A percentile compares a stretch with the other conserved stretches of the same genome.
Conservation (phyloP, 2,888 invertebrate species). For the Meteorus colon region DNA sequence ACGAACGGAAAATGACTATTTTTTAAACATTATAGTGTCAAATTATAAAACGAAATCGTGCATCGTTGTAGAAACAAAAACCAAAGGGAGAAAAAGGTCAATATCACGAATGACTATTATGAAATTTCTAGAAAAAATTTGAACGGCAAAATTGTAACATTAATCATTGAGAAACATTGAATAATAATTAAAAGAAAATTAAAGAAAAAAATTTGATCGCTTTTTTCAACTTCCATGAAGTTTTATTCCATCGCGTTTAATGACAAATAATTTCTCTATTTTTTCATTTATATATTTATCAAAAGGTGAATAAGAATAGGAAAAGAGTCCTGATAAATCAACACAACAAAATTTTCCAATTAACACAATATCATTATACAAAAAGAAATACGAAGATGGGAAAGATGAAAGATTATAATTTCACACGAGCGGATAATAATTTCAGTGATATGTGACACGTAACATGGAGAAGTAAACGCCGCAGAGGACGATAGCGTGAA, state of each 20-base stretch:
- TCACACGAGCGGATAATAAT: background rate
- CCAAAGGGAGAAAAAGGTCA: background rate
- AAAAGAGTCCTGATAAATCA: background rate
- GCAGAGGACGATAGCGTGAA: constrained; percentile 22
- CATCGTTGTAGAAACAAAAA: background rate
- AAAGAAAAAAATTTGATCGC: constrained; percentile 51
- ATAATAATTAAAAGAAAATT: background rate
- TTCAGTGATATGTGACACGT: background rate
- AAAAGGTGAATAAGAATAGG: constrained; percentile 11
- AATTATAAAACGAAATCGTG: constrained; percentile 54
- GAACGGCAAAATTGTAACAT: background rate
- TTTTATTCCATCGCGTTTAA: constrained; percentile 49
- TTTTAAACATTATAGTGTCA: constrained; percentile 67
- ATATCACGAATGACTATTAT: background rate
- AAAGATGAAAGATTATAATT: constrained; percentile 40
- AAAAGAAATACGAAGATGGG: constrained; percentile 5
- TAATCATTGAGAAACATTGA: constrained; percentile 49
- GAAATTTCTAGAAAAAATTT: constrained; percentile 16
- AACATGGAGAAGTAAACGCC: constrained; percentile 18
- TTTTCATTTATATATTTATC: constrained; percentile 21
- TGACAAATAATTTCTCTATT: constrained; percentile 10
- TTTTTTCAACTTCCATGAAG: constrained; percentile 64
- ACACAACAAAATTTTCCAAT: constrained; percentile 12
- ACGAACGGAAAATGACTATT: constrained; percentile 64
- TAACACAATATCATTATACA: background rate